Evolutionary conservation across 2,797 vertebrate genomes (phyloP).

Genomic region (Eulemur albifrons): DNA sequence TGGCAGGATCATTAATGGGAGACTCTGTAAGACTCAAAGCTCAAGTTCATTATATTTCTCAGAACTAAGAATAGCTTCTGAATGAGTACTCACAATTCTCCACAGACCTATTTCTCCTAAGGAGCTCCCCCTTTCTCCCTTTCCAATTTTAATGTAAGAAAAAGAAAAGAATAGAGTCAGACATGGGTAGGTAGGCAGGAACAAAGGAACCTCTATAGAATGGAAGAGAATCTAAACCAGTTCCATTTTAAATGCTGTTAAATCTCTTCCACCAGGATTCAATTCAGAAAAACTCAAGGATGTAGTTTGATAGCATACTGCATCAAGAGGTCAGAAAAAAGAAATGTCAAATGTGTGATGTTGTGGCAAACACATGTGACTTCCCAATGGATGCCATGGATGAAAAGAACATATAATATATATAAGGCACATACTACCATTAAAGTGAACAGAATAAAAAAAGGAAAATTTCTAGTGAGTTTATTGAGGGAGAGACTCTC

Average conservation of each 20-base stretch:
- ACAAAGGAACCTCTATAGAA: conserved; percentile 56
- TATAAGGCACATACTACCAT: neutral
- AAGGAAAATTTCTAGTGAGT: neutral
- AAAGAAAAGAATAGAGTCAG: conserved; percentile 33
- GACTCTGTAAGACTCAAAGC: conserved; percentile 63
- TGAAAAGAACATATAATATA: neutral
- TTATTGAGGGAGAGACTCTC: conserved; percentile 25
- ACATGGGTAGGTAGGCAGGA: conserved; percentile 39
- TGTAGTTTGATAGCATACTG: neutral
- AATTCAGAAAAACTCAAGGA: conserved; percentile 22
- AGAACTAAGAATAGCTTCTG: conserved; percentile 71
- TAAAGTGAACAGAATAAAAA: neutral
- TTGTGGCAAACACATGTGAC: neutral
- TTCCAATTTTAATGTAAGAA: conserved; percentile 59
- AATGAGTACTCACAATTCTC: conserved; percentile 68
- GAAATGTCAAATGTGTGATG: neutral
- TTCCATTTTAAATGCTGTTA: neutral
- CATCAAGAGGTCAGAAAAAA: neutral
- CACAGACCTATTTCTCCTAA: conserved; percentile 61
- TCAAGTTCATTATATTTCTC: conserved; percentile 68
- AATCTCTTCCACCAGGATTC: conserved; percentile 24
- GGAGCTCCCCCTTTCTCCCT: conserved; percentile 37
- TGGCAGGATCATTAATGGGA: conserved; percentile 64
- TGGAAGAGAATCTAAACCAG: conserved; percentile 3
- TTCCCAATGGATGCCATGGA: neutral